A percentile compares a stretch with the other conserved stretches of the same genome.
phyloP scores from a whole-genome alignment of 2,113 vertebrate genomes.

The Crocuta crocuta region DNA sequence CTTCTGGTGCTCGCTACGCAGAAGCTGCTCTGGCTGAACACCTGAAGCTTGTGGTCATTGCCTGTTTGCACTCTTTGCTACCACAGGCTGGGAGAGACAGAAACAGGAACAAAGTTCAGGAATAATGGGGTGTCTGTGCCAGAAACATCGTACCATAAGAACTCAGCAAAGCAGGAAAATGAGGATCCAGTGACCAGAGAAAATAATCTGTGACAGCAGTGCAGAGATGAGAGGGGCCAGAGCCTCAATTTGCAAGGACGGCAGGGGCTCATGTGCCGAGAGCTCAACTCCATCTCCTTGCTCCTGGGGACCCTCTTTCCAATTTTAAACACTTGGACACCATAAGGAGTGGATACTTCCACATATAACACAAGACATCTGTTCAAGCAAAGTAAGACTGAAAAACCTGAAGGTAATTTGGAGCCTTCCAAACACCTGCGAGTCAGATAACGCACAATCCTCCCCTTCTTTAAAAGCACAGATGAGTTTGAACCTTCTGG shows the following conservation, averaged over 20 bases:
- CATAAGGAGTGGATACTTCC: constrained; percentile 76
- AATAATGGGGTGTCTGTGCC: constrained; percentile 80
- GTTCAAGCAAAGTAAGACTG: constrained; percentile 77
- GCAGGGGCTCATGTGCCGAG: constrained; percentile 79
- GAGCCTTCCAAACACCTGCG: constrained; percentile 88
- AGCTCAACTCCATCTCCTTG: constrained; percentile 76
- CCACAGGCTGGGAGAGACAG: constrained; percentile 78
- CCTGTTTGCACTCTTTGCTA: constrained; percentile 75
- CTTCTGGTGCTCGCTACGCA: not conserved
- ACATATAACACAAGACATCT: constrained; percentile 83
- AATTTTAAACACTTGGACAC: constrained; percentile 84
- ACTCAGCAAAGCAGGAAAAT: constrained; percentile 81
- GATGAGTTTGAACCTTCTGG: constrained; percentile 90
- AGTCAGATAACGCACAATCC: constrained; percentile 83
- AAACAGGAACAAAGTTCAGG: constrained; percentile 75
- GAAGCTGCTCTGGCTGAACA: not conserved
- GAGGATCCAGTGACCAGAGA: constrained; percentile 84
- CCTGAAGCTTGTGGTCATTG: constrained; percentile 19
- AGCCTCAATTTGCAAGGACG: constrained; percentile 83
- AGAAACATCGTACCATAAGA: constrained; percentile 82
- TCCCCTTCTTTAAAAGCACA: constrained; percentile 83
- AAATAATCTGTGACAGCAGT: constrained; percentile 83
- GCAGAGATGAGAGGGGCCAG: constrained; percentile 81
- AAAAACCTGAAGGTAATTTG: constrained; percentile 82
- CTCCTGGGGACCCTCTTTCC: constrained; percentile 81